phyloP scores from a whole-genome alignment of 1,140 invertebrate genomes.

The Scaptomyza graminum region DNA sequence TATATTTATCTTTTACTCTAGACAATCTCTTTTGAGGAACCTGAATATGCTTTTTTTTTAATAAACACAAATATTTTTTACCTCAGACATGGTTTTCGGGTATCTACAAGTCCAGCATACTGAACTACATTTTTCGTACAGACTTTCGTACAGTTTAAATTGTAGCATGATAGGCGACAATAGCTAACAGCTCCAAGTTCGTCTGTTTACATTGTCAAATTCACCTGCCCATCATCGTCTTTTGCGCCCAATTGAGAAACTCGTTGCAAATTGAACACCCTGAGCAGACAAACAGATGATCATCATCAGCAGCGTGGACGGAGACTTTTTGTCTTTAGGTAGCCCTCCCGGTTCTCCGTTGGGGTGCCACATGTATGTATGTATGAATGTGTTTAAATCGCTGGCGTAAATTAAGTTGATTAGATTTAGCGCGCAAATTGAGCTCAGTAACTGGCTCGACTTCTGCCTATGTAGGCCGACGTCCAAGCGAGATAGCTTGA shows the following conservation, averaged over 20 bases:
- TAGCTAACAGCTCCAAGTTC: constrained; percentile 31
- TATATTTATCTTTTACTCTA: too few species aligned
- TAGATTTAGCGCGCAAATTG: constrained; percentile 76
- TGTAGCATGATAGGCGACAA: constrained; percentile 4
- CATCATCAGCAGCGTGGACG: neutral
- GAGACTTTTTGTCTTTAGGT: constrained; percentile 22
- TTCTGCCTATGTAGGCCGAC: constrained; percentile 40
- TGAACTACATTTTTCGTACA: neutral
- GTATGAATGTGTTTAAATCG: constrained; percentile 29
- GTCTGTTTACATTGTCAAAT: constrained; percentile 5
- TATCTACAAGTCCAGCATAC: neutral
- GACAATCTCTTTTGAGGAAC: too few species aligned
- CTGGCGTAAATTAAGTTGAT: constrained; percentile 76
- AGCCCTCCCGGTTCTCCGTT: neutral
- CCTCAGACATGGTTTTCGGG: neutral
- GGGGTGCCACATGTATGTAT: constrained; percentile 26
- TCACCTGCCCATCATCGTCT: constrained; percentile 24
- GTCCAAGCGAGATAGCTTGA: neutral
- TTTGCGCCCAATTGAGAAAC: constrained; percentile 24
- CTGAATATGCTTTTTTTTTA: too few species aligned
- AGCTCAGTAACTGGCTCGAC: constrained; percentile 33
- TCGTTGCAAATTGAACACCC: constrained; percentile 10
- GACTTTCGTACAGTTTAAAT: neutral
- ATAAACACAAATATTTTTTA: neutral
- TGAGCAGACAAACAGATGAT: constrained; percentile 7